These are phyloP conservation scores for Dendrolimus houi DNA, from an alignment of 2,888 invertebrate genomes.

Conservation along the genomic window DNA sequence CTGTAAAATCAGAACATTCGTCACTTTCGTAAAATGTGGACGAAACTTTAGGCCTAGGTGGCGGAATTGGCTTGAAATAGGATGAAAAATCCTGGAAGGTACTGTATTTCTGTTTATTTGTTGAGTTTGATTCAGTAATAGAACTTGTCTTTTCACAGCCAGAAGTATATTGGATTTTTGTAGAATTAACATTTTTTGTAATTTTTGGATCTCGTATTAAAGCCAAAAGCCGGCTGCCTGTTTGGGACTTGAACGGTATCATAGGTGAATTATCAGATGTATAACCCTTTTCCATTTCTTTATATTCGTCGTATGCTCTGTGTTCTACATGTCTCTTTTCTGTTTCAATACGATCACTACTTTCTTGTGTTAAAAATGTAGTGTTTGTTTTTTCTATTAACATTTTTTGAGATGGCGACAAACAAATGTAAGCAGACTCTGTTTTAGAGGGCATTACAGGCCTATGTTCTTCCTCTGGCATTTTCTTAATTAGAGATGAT, in stretches of 20 bases:
- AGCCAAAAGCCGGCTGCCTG: slow-evolving; percentile 77
- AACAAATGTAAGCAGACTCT: slow-evolving; percentile 79
- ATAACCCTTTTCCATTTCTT: not conserved
- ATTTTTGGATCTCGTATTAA: slow-evolving; percentile 75
- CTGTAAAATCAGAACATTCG: slow-evolving; percentile 58
- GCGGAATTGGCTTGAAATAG: slow-evolving; percentile 51
- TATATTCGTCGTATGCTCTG: slow-evolving; percentile 38
- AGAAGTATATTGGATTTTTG: slow-evolving; percentile 27
- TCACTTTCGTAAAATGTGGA: slow-evolving; percentile 62
- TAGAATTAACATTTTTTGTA: slow-evolving; percentile 40
- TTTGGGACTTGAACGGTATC: slow-evolving; percentile 66
- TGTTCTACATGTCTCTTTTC: slow-evolving; percentile 83
- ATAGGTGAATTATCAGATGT: slow-evolving; percentile 18
- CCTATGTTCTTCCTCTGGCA: slow-evolving; percentile 68
- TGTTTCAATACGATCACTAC: slow-evolving; percentile 80
- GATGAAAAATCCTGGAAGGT: slow-evolving; percentile 20
- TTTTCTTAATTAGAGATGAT: slow-evolving; percentile 53
- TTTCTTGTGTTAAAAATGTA: slow-evolving; percentile 65
- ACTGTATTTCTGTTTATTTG: slow-evolving; percentile 15
- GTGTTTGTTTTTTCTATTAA: slow-evolving; percentile 74
- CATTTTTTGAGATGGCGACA: slow-evolving; percentile 84
- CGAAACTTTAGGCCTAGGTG: slow-evolving; percentile 54
- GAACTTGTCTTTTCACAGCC: slow-evolving; percentile 25
- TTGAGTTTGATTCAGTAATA: slow-evolving; percentile 17
- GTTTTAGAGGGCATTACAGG: slow-evolving; percentile 77